Base-by-base conservation (phyloP, 2,797 vertebrate genomes). In the Anabas testudineus region DNA sequence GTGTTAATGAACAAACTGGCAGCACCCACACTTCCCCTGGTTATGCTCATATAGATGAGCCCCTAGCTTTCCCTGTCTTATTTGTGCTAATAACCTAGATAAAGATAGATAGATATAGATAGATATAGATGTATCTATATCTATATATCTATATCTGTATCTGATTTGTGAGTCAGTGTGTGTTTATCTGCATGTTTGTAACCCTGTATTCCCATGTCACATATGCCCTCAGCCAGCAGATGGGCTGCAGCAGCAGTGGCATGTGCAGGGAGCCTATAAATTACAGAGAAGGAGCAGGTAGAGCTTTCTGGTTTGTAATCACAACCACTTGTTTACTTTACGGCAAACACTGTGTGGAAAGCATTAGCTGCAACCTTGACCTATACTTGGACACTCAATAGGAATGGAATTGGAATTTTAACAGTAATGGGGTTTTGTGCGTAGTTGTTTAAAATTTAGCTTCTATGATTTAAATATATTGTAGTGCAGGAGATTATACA, bases 281-380 rank as follows among this genome's bases (percentile, higher is more conserved):
- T 88, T 76, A 84, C 68, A 58, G 54, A 41, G 46, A 65, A 78
- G 62, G 66, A 83, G 61, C 65, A 72, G 78, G 76, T 66, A 37
- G 68, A 78, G 49, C 57, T 73, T 74, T 83, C 62, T 62, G 72
- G 60, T 71, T 80, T 79, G 85, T 89, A 88, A 90, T 89, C 87
- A 87, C 64, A 76, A 65, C 48, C 67, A n/a, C 54, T 59, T 79
- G 86, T 88, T 88, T 84, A 66, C 51, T 61, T 36, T 36, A 4
- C 34, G 13, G 64, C 66, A 62, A 22, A 67, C 78, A 67, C 76
- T 16, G 41, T 63, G 69, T 81, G 69, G 59, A 61, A 58, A 83
- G 66, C 82, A 83, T 91, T 87, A 88, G 71, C 71, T 19, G 56
- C 80, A 84, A 80, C 87, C 82, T 86, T 90, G 82, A 89, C 84